These are phyloP conservation scores for Beaufortia kweichowensis DNA, from an alignment of 2,113 vertebrate species.

Conservation along the genomic window DNA sequence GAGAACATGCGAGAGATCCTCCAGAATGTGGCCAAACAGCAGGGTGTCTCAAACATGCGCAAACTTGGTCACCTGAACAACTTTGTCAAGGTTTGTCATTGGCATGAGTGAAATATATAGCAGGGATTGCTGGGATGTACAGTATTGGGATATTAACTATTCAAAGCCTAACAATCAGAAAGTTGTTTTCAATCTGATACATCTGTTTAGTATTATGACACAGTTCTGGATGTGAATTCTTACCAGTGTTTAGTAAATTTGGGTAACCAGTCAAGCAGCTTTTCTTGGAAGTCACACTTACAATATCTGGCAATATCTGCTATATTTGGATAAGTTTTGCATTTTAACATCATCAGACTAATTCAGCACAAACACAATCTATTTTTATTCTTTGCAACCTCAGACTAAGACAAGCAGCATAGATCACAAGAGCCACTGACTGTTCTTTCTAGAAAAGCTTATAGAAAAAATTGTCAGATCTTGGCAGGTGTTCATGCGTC, in stretches of 20 bases:
- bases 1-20: constrained; percentile 97
- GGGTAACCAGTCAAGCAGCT: not conserved
- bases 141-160: not conserved
- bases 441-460: not conserved
- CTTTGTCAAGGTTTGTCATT: constrained; percentile 87
- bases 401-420: not conserved
- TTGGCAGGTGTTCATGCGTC: not conserved
- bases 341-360: not conserved
- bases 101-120: not conserved
- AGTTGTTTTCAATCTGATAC: not conserved
- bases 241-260: not conserved
- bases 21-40: constrained; percentile 96
- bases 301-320: not conserved
- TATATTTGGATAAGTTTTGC: not conserved
- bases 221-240: not conserved
- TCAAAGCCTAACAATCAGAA: not conserved
- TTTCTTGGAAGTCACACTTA: constrained; percentile 11
- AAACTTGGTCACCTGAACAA: constrained; percentile 99
- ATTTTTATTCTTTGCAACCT: not conserved
- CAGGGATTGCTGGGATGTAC: not conserved
- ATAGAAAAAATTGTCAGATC: not conserved
- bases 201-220: constrained; percentile 28
- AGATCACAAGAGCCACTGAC: not conserved
- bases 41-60: constrained; percentile 98
- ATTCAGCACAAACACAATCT: not conserved